These are phyloP conservation scores for Rostratula benghalensis DNA, from an alignment of 2,113 vertebrate genomes.

Conservation along the genomic window DNA sequence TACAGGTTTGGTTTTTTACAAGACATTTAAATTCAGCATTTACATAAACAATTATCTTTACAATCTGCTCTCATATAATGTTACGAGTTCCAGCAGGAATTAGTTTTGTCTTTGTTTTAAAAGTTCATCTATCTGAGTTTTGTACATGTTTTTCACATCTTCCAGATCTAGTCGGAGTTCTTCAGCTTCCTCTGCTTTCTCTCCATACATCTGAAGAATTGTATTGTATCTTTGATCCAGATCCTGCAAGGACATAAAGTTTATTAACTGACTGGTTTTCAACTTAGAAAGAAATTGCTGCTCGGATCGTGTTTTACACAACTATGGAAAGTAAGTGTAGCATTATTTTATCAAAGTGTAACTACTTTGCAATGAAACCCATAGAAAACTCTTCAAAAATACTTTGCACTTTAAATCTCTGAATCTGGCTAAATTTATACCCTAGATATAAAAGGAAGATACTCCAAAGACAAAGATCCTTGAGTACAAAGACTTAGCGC, in stretches of 20 bases:
- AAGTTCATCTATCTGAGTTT: slow-evolving; percentile 96
- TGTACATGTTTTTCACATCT: slow-evolving; percentile 99
- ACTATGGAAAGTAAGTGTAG: background rate
- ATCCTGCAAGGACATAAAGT: slow-evolving; percentile 78
- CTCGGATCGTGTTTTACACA: background rate
- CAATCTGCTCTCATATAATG: slow-evolving; percentile 34
- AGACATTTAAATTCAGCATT: slow-evolving; percentile 61
- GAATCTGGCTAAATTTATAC: background rate
- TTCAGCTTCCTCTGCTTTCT: slow-evolving; percentile 97
- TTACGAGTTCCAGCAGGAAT: slow-evolving; percentile 31
- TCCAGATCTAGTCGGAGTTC: slow-evolving; percentile 94
- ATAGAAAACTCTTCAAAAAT: background rate
- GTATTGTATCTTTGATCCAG: slow-evolving; percentile 98
- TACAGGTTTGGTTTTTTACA: slow-evolving; percentile 69
- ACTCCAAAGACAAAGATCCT: background rate
- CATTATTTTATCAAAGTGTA: background rate
- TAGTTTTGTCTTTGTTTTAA: slow-evolving; percentile 82
- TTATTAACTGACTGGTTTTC: background rate
- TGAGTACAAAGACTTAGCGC: background rate
- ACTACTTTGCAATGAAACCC: background rate
- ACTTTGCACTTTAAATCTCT: background rate
- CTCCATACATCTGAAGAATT: slow-evolving; percentile 98
- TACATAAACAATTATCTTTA: slow-evolving; percentile 65
- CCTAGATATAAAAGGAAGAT: background rate
- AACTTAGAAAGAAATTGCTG: background rate